Base-by-base conservation (phyloP, 2,888 invertebrate genomes). In the Agrilus biguttatus region DNA sequence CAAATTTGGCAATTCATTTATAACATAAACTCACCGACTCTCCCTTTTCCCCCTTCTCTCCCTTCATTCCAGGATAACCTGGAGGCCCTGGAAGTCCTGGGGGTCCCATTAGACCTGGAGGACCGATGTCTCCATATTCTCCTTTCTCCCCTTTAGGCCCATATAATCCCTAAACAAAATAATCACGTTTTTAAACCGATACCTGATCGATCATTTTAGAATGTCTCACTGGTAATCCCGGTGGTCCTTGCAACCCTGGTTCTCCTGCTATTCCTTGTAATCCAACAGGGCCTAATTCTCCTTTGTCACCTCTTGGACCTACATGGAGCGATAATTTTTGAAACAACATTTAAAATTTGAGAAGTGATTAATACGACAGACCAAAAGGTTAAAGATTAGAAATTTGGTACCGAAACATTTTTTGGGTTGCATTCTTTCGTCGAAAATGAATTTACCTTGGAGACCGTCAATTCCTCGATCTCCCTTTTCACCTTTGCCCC, bases 61-160 rank as follows among this genome's bases (percentile, higher is more conserved):
- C 90, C 66, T 87, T 88, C 51, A 80, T 75, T 33, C 91, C 91
- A 3, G 90, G 89, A 67, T 89, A 89, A 3, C 90, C 90, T 52
- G 83, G 83, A 33, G 83, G 83, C 43, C 83, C 83, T 8, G 82
- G 82, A 51, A 83, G 64, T 17, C 91, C 92, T 13, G 93, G 92
- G 32, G 92, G 90, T 51, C 93, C 93, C 80, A 93, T 87, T 57
- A 91, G 75, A 46, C 95, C 93, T 10, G 93, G 89, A 8, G 89
- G 88, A 37, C 92, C 92, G 64, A 91, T 89, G 61, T 90, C 89
- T 8, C 92, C 91, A 61, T 83, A 84, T 59, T 86, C 86, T 43
- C 90, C 90, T 59, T 86, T 85, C 52, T 83, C 84, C 39, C 93
- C 93, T 58, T 88, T 88, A 5, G 84, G 83, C 14, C 92, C 92